phyloP scores from a whole-genome alignment of 2,888 invertebrate genomes.

The Silvanus unidentatus region DNA sequence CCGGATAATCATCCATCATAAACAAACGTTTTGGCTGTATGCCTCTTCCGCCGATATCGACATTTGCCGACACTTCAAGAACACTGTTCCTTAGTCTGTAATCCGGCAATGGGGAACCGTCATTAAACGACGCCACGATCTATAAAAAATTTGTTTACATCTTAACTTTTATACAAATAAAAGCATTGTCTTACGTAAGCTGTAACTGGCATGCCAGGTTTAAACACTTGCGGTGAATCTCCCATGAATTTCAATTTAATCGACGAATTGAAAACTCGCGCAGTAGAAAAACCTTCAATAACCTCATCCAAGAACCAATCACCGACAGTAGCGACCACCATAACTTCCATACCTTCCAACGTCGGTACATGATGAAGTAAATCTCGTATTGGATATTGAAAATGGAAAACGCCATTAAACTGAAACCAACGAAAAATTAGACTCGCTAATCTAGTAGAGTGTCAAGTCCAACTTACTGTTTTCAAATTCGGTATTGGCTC shows the following conservation, averaged over 20 bases:
- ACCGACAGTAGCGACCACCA: conserved; percentile 79
- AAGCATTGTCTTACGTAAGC: conserved; percentile 60
- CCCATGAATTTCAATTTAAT: conserved; percentile 80
- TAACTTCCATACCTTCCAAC: conserved; percentile 73
- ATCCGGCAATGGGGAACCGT: conserved; percentile 71
- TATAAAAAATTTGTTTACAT: conserved; percentile 38
- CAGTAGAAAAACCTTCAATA: conserved; percentile 80
- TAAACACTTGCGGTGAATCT: conserved; percentile 88
- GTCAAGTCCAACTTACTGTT: conserved; percentile 64
- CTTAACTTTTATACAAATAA: neutral
- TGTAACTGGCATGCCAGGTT: conserved; percentile 88
- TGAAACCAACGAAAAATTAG: conserved; percentile 37
- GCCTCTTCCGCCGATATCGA: conserved; percentile 59
- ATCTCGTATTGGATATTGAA: conserved; percentile 80
- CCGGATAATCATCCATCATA: conserved; percentile 62
- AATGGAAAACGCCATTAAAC: conserved; percentile 86
- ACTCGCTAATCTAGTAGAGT: too few species aligned
- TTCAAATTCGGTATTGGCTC: conserved; percentile 64
- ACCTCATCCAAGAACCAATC: conserved; percentile 81
- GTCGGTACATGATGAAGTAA: conserved; percentile 60
- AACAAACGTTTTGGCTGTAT: conserved; percentile 57
- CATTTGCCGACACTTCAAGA: conserved; percentile 61
- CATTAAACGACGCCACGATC: conserved; percentile 85
- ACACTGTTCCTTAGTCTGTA: conserved; percentile 59
- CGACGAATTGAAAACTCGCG: conserved; percentile 83